A percentile compares a stretch with the other conserved stretches of the same genome.
These are phyloP conservation scores for Cherax quadricarinatus DNA, from an alignment of 1,140 invertebrate genomes.

Conservation along the genomic window DNA sequence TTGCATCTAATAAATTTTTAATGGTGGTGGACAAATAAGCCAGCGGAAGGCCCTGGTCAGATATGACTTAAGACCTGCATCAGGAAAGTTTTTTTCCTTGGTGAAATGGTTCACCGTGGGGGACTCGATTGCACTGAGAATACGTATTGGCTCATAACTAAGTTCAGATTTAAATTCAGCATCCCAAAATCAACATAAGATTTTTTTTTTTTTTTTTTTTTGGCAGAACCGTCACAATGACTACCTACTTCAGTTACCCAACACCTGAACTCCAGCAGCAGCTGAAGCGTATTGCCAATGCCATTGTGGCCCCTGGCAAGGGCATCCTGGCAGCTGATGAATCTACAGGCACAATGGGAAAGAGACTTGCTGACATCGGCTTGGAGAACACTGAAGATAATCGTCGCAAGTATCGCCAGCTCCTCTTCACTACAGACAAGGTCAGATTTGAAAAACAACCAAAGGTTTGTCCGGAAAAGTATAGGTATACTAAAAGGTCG, in stretches of 20 bases:
- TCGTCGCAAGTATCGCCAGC: constrained; percentile 84
- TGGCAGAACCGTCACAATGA: constrained; percentile 80
- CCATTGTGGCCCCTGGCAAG: constrained; percentile 94
- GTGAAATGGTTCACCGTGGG: too few species aligned
- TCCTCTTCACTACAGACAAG: constrained; percentile 93
- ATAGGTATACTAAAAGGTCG: not conserved
- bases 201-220: too few species aligned
- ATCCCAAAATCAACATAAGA: too few species aligned
- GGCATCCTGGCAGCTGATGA: constrained; percentile 91
- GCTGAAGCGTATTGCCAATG: constrained; percentile 90
- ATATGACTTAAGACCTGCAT: too few species aligned
- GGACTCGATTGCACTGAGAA: too few species aligned
- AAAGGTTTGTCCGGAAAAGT: not conserved
- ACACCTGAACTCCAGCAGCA: constrained; percentile 92
- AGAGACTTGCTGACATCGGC: constrained; percentile 87
- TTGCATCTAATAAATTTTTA: too few species aligned
- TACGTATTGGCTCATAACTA: too few species aligned
- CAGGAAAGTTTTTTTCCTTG: too few species aligned
- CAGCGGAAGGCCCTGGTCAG: too few species aligned
- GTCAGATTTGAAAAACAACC: constrained; percentile 74
- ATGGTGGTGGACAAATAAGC: too few species aligned
- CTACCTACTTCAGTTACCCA: constrained; percentile 90
- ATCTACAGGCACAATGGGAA: constrained; percentile 91
- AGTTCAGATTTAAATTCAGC: too few species aligned
- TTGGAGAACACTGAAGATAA: constrained; percentile 85